A percentile compares a stretch with the other conserved stretches of the same genome.
These are phyloP conservation scores for Struthidea cinerea DNA, from an alignment of 2,113 vertebrate species.

Conservation along the genomic window DNA sequence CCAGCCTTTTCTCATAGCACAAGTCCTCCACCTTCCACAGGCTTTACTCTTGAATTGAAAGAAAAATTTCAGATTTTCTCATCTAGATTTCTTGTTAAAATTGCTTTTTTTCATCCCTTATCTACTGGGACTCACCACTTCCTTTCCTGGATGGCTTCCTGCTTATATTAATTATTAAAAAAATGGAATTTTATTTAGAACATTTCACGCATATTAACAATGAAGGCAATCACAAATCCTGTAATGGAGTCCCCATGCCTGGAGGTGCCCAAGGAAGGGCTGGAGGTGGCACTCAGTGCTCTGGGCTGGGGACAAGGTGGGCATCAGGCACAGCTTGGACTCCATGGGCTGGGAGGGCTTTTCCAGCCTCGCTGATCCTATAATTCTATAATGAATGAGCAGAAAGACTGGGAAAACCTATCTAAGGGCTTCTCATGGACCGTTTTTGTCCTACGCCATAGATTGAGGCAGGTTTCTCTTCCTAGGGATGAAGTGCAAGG, in stretches of 20 bases:
- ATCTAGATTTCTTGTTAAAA: neutral
- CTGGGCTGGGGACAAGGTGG: neutral
- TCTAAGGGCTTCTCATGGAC: neutral
- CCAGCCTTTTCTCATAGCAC: neutral
- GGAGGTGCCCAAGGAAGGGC: neutral
- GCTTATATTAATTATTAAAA: neutral
- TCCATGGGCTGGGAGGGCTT: neutral
- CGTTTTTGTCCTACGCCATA: neutral
- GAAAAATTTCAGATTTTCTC: neutral
- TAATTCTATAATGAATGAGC: neutral
- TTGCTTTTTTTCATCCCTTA: neutral
- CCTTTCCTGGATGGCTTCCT: neutral
- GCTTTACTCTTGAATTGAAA: neutral
- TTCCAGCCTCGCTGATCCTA: fast-evolving
- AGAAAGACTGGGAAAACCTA: neutral
- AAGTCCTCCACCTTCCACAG: neutral
- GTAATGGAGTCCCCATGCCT: neutral
- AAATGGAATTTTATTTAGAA: neutral
- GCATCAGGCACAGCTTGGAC: fast-evolving
- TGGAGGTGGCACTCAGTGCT: neutral
- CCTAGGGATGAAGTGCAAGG: neutral
- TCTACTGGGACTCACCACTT: neutral
- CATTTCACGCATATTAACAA: neutral
- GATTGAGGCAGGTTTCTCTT: neutral
- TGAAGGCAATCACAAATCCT: neutral